These are phyloP conservation scores for Cantharis rufa DNA, from an alignment of 2,888 invertebrate genomes.

Conservation along the genomic window DNA sequence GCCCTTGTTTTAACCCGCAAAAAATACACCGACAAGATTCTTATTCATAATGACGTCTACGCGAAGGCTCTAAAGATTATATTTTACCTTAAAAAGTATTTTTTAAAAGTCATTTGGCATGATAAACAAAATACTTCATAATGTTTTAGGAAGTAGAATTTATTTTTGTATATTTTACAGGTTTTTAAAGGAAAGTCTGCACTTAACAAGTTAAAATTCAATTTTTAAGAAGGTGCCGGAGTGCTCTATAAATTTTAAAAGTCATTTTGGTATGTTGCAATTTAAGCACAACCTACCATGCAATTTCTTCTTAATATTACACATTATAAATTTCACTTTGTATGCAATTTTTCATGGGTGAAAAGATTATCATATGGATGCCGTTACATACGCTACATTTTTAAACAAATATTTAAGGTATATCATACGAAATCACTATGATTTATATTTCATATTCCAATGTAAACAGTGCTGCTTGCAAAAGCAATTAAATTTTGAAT, in stretches of 20 bases:
- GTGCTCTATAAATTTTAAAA: background rate
- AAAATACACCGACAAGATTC: no score
- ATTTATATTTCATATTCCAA: conserved; percentile 31
- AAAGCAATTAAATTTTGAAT: conserved; percentile 21
- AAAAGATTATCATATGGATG: conserved; percentile 23
- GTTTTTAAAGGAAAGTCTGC: background rate
- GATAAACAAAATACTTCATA: background rate
- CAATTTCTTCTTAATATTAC: conserved; percentile 30
- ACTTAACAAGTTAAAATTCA: background rate
- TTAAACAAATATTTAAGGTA: conserved; percentile 34
- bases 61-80: no score
- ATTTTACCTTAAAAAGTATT: background rate
- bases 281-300: background rate
- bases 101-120: background rate
- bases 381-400: conserved; percentile 30
- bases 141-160: background rate
- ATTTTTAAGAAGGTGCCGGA: background rate
- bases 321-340: conserved; percentile 25
- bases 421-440: conserved; percentile 35
- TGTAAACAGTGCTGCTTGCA: conserved; percentile 23
- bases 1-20: no score
- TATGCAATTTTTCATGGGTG: conserved; percentile 33
- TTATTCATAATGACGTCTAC: no score
- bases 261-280: background rate
- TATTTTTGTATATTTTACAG: background rate